Evolutionary conservation across 1,140 invertebrate genomes (phyloP), one percentile per base, ranked within the genome.

Genomic region (Bombus pascuorum): DNA sequence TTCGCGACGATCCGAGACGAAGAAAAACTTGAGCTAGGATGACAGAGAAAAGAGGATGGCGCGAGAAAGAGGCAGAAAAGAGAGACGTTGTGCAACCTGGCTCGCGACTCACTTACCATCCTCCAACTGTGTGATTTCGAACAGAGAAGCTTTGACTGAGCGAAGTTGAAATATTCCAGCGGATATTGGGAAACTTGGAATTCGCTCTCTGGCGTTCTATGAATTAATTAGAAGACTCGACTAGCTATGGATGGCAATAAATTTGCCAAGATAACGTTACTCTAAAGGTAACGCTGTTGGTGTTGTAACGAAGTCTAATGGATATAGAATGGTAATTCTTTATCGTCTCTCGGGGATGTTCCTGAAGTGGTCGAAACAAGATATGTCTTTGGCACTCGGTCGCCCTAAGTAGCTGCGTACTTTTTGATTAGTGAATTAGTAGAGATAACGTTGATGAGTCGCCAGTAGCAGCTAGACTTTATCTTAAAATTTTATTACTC

Each of bases 71-170:
- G 32, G 28, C 13, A 13, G 75, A 57, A 70, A 57, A 62, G 62
- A 44, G 66, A 65, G 32, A 83, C 59, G 70, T 91, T 91, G 90
- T 83, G 90, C 82, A 91, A 91, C 84, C 42, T 72, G 68, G 71
- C 53, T 87, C 82, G 68, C 87, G 72, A 91, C 87, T 91, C 85
- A 85, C 89, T 91, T 88, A 86, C 53, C 78, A 80, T 84, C 85
- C 83, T 81, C 39, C 18, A 3, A 53, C 47, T 53, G 18, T 53
- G 47, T 8, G 47, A 53, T 18, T 53, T 44, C 37, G 73, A 89
- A 71, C 76, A 73, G 77, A 59, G 80, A 57, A 71, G 83, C 68
- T 53, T 73, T 39, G 39, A 59, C 42, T 15, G 77, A 70, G 8
- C 62, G 6, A 25, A 53, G 28, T 42, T 32, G 47, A 39, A 82